Evolutionary conservation across 2,113 vertebrate genomes (phyloP), one percentile per base, ranked within the genome.

Genomic region (Poeciliopsis retropinna): DNA sequence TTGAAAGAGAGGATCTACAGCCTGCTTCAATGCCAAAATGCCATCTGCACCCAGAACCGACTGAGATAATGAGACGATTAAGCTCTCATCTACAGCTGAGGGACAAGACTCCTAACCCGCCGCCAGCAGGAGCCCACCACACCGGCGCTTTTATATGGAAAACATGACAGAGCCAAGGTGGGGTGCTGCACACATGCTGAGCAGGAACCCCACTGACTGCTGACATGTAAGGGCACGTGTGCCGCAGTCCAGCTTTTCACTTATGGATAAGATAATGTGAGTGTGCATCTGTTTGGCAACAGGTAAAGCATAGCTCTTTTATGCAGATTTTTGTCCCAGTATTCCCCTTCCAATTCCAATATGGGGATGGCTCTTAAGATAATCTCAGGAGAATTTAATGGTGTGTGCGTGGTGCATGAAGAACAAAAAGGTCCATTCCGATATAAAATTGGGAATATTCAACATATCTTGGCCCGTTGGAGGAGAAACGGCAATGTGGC

Each of bases 51-150:
- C 73, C 69, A 77, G 87, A 19, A 47, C 84, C 57, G 67, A 79
- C 72, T 77, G 78, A 88, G 81, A 84, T 94, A 94, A 93, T 94
- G 91, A 95, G 89, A 84, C 87, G 90, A 94, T 94, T 92, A 93
- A 78, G 69, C 76, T 79, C 85, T 82, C 77, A 80, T 79, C 78
- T 87, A 85, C 78, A 81, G 85, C 75, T 81, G 69, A 67, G 82
- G 85, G 91, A 93, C 88, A 79, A 19, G 83, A 75, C 87, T 86
- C 81, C 82, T 54, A 68, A 80, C 81, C 75, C 30, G 71, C 76
- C 84, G 83, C 81, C 84, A 89, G 82, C 88, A 87, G 81, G 82
- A 84, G 70, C 76, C 73, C 80, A 69, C 54, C 68, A 80, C 76
- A 70, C 85, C 64, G 1, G 28, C 44, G 76, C 87, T 87, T 92